These are phyloP conservation scores for Epinephelus lanceolatus DNA, from an alignment of 2,113 vertebrate species.

Conservation along the genomic window DNA sequence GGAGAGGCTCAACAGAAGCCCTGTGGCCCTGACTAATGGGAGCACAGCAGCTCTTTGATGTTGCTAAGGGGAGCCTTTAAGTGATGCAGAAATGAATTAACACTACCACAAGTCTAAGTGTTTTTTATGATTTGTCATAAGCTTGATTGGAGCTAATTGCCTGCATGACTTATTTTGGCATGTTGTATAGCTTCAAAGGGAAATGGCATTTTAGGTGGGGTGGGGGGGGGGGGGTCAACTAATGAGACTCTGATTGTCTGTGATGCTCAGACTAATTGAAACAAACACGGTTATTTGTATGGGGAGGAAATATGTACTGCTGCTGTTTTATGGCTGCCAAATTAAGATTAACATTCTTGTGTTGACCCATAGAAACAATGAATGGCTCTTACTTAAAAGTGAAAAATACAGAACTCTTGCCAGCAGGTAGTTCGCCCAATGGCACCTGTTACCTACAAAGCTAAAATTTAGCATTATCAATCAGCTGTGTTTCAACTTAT, in stretches of 20 bases:
- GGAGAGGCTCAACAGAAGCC: constrained; percentile 69
- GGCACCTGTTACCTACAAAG: not conserved
- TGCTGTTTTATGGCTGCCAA: constrained; percentile 20
- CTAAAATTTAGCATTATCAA: not conserved
- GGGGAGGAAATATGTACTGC: not conserved
- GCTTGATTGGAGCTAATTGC: constrained; percentile 61
- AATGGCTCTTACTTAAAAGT: constrained; percentile 3
- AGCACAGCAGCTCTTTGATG: constrained; percentile 63
- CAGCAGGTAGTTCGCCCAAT: not conserved
- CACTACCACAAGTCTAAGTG: constrained; percentile 6
- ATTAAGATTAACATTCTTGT: constrained; percentile 13
- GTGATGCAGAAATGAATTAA: constrained; percentile 55
- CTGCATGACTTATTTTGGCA: constrained; percentile 38
- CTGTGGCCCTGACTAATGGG: constrained; percentile 59
- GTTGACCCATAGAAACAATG: not conserved
- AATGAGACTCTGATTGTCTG: constrained; percentile 39
- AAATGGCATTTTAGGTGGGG: not conserved
- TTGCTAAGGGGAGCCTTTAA: constrained; percentile 38
- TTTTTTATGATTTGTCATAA: constrained; percentile 42
- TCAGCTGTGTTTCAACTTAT: not conserved
- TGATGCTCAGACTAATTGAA: constrained; percentile 10
- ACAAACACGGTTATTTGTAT: constrained; percentile 10
- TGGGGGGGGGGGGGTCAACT: not conserved
- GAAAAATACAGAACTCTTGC: constrained; percentile 3
- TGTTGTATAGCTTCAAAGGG: constrained; percentile 30